Conservation (phyloP, 2,113 vertebrate species). For the Nettapus auritus region DNA sequence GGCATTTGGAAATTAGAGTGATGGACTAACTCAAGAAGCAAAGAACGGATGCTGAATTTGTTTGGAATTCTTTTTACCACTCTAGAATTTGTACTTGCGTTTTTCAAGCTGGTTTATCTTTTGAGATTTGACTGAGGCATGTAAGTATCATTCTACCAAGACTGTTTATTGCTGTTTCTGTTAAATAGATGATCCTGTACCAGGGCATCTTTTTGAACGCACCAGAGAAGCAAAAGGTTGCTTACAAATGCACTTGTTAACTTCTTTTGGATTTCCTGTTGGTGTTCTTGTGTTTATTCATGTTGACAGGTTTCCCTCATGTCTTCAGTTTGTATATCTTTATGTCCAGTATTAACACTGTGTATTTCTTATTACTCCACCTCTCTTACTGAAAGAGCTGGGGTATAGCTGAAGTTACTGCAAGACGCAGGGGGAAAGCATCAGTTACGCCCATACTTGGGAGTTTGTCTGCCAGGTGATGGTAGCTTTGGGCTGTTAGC, state of each 20-base stretch:
- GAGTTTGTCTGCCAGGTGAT: neutral
- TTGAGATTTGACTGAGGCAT: neutral
- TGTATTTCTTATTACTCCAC: neutral
- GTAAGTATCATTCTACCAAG: neutral
- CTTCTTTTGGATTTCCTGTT: neutral
- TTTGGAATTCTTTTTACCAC: no score
- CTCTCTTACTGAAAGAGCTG: no score
- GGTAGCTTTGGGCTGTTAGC: neutral
- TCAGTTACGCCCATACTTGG: no score
- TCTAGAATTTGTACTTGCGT: no score
- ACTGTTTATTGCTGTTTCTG: neutral
- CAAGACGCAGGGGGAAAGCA: neutral
- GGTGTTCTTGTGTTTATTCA: neutral
- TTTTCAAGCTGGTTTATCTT: neutral
- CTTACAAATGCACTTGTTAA: neutral
- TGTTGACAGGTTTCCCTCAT: neutral
- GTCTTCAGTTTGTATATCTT: no score
- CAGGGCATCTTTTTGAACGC: neutral
- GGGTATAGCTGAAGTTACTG: neutral
- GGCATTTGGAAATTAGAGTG: neutral
- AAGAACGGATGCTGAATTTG: neutral
- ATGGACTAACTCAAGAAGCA: neutral
- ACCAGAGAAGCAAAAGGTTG: neutral
- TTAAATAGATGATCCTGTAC: neutral
- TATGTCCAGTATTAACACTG: neutral